Evolutionary conservation across 2,113 vertebrate species (phyloP).

Genomic region (Dolichallabes microphthalmus): DNA sequence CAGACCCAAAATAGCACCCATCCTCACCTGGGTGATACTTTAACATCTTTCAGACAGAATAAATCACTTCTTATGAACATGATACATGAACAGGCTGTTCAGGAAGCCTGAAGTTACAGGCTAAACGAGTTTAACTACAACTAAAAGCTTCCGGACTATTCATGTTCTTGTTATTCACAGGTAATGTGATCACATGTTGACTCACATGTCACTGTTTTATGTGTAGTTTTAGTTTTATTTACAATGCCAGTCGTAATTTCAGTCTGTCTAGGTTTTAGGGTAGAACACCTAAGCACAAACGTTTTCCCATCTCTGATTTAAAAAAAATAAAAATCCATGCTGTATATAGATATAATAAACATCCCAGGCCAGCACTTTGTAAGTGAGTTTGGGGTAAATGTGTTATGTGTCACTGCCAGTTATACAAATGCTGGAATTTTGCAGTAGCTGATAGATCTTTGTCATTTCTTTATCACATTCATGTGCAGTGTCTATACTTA

Average conservation of each 20-base stretch:
- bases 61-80: neutral
- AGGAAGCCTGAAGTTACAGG: neutral
- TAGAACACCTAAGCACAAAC: neutral
- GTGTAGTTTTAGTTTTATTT: neutral
- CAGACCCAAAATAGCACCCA: neutral
- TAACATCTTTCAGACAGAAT: neutral
- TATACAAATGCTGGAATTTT: neutral
- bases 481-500: neutral
- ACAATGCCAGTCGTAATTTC: neutral
- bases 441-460: neutral
- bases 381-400: neutral
- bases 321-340: too few species aligned
- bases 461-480: neutral
- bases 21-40: neutral
- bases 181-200: neutral
- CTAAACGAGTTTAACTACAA: neutral
- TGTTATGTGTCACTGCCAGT: neutral
- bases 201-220: neutral
- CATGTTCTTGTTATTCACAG: too few species aligned
- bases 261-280: neutral
- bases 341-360: too few species aligned
- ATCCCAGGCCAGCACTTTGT: too few species aligned
- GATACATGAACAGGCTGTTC: neutral
- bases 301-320: neutral
- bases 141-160: too few species aligned